A percentile compares a stretch with the other conserved stretches of the same genome.
Evolutionary conservation across 2,113 vertebrate genomes (phyloP).

Genomic region (Varanus komodoensis): DNA sequence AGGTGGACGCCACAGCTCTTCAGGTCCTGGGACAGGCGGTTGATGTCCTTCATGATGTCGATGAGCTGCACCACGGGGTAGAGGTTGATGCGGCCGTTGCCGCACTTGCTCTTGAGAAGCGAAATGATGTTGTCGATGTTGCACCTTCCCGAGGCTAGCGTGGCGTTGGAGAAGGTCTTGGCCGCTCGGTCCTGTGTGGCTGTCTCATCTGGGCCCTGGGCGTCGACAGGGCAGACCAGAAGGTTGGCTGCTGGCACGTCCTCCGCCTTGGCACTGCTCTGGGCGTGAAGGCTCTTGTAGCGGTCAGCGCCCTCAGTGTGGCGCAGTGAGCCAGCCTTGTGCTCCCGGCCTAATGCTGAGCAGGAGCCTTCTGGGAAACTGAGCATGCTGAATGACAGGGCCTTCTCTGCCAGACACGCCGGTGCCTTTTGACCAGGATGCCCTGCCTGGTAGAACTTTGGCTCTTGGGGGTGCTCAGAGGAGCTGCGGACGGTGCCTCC

Average conservation of each 20-base stretch:
- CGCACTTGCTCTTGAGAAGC: constrained; percentile 76
- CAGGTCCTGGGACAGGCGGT: constrained; percentile 90
- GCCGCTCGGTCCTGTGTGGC: constrained; percentile 58
- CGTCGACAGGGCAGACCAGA: constrained; percentile 67
- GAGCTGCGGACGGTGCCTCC: constrained; percentile 78
- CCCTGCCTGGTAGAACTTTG: constrained; percentile 79
- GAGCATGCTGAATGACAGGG: constrained; percentile 75
- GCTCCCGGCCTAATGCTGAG: constrained; percentile 65
- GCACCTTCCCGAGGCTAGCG: constrained; percentile 72
- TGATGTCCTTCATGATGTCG: constrained; percentile 90
- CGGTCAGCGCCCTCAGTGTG: constrained; percentile 79
- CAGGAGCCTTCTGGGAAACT: constrained; percentile 80
- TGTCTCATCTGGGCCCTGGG: constrained; percentile 64
- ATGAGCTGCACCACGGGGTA: constrained; percentile 84
- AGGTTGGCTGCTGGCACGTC: constrained; percentile 44
- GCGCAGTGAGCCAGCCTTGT: constrained; percentile 72
- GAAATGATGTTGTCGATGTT: constrained; percentile 75
- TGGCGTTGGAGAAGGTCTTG: constrained; percentile 76
- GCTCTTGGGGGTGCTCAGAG: constrained; percentile 82
- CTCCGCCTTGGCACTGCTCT: constrained; percentile 72
- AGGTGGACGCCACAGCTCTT: constrained; percentile 88
- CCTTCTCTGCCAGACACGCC: constrained; percentile 77
- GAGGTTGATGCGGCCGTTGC: constrained; percentile 84
- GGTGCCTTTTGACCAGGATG: constrained; percentile 74
- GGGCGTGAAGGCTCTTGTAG: constrained; percentile 70